Evolutionary conservation across 2,888 invertebrate species (phyloP).

Genomic region (Agonopterix heracliana): DNA sequence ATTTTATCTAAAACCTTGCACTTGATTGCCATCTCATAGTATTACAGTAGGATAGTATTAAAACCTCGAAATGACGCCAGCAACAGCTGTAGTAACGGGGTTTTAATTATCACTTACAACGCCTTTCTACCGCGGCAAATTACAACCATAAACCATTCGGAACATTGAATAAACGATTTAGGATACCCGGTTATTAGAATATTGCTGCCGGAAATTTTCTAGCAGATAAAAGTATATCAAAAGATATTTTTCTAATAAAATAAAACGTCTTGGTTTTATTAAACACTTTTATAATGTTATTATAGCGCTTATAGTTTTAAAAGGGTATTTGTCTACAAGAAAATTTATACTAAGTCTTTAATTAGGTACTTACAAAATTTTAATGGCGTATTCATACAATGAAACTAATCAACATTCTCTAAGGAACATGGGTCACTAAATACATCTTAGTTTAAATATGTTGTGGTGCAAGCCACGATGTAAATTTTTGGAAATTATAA

Average conservation of each 20-base stretch:
- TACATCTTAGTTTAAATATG: too few relatives aligned
- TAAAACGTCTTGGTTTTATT: neutral
- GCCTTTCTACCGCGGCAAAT: constrained; percentile 62
- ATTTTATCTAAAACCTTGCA: constrained; percentile 15
- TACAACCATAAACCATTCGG: constrained; percentile 64
- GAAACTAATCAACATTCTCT: too few relatives aligned
- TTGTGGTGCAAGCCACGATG: too few relatives aligned
- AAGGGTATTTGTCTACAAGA: too few relatives aligned
- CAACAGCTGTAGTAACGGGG: constrained; percentile 66
- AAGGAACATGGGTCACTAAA: too few relatives aligned
- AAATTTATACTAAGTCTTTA: too few relatives aligned
- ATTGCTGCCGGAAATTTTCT: constrained; percentile 31
- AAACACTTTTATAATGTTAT: neutral
- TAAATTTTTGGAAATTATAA: too few relatives aligned
- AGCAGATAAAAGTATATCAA: neutral
- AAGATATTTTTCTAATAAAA: constrained; percentile 6
- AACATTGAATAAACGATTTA: constrained; percentile 54
- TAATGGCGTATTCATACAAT: too few relatives aligned
- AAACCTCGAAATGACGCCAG: constrained; percentile 56
- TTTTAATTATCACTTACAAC: constrained; percentile 73
- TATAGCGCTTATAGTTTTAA: too few relatives aligned
- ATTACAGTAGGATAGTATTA: constrained; percentile 44
- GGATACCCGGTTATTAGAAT: constrained; percentile 48
- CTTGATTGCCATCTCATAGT: constrained; percentile 46
- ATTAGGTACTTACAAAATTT: too few relatives aligned